Evolutionary conservation across 2,888 invertebrate species (phyloP), one percentile per base, ranked within the genome.

Genomic region (Tetragonisca angustula): DNA sequence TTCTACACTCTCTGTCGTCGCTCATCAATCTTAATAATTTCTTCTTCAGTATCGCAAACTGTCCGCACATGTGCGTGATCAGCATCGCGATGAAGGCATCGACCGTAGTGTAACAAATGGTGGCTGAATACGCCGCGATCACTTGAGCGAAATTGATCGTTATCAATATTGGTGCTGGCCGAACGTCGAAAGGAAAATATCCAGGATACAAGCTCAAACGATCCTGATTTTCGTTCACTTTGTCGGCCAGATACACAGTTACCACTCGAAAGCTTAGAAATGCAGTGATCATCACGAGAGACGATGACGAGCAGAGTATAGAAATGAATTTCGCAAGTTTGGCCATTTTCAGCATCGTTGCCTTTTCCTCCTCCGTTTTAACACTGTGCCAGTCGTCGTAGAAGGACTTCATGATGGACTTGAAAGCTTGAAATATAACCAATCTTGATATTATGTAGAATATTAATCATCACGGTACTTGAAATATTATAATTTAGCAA

Each of bases 21-120:
- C 62, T 70, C 67, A 69, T 70, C 19, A 90, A 36, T 9, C 61
- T 68, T 11, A 68, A 65, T 21, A 86, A 15, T 9, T 52, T 71
- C 13, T 3, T 62, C 11, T 32, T 76, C 21, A 90, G 36, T 36
- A 81, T 85, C 13, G 74, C 32, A 4, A 90, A 84, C 43, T 91
- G 90, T 1, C 87, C 83, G 11, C 88, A 89, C 4, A 77, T 32
- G 59, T 91, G 88, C 43, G 90, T 62, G 1, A 89, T 75, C 11
- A 91, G 21, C 83, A 89, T 90, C 1, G 84, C 85, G 19, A 90
- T 77, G 24, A 91, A 86, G 15, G 86, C 83, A 56, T 89, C 89
- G 0, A 81, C 71, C 6, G 79, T 72, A 0, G 91, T 83, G 54
- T 87, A 91, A 2, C 84, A 71, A 17, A 84, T 69, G 0, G 82